A percentile compares a stretch with the other conserved stretches of the same genome.
phyloP scores from a whole-genome alignment of 2,888 invertebrate species.

The Lepidocyrtinus sp. region DNA sequence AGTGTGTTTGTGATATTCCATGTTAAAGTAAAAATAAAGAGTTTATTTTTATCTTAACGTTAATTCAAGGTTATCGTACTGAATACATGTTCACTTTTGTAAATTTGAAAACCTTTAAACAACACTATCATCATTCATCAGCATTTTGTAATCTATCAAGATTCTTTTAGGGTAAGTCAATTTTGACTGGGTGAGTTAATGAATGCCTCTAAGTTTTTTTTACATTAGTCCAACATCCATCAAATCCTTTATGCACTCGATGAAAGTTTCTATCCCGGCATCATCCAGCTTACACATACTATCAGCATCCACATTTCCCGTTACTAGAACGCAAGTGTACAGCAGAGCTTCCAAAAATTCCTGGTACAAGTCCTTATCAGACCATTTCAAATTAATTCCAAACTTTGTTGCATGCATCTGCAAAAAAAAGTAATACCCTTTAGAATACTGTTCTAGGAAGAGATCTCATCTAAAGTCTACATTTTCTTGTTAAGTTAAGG shows the following conservation, averaged over 20 bases:
- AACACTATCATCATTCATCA: too few relatives aligned
- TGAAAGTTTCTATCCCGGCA: constrained; percentile 40
- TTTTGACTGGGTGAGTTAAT: too few relatives aligned
- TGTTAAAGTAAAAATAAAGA: too few relatives aligned
- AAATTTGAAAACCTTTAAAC: too few relatives aligned
- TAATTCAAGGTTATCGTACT: too few relatives aligned
- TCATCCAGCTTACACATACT: constrained; percentile 23
- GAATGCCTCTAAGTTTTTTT: not conserved
- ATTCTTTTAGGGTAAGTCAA: too few relatives aligned
- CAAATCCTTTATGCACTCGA: constrained; percentile 48
- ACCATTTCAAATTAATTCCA: constrained; percentile 29
- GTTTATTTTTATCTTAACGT: too few relatives aligned
- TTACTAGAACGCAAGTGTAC: constrained; percentile 47
- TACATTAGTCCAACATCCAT: constrained; percentile 31
- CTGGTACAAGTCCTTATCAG: constrained; percentile 35
- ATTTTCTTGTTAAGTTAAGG: not conserved
- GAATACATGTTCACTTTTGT: too few relatives aligned
- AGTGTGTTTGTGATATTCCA: too few relatives aligned
- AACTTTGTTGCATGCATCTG: constrained; percentile 32
- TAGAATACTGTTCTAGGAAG: not conserved
- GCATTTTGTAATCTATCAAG: too few relatives aligned
- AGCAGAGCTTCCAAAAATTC: constrained; percentile 40
- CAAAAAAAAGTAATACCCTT: too few relatives aligned
- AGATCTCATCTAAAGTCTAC: not conserved
- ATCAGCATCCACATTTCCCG: constrained; percentile 27